Conservation (phyloP, 2,888 invertebrate species). For the Heliconius ethilla region DNA sequence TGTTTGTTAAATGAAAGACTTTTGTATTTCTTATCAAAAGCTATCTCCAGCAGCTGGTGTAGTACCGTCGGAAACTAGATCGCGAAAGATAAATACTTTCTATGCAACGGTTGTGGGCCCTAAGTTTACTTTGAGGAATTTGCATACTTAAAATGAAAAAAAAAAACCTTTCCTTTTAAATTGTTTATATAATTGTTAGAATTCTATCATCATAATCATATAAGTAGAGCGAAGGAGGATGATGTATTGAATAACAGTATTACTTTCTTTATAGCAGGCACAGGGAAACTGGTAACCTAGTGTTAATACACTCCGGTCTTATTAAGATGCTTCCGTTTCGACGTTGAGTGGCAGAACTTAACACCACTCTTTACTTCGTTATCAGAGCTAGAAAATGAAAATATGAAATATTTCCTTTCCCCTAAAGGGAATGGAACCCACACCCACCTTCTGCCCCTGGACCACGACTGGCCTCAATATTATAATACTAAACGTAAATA, state of each 20-base stretch:
- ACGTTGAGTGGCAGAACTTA: too few species aligned
- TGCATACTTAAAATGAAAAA: neutral
- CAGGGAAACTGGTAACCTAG: too few species aligned
- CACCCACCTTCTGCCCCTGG: too few species aligned
- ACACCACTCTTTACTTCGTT: too few species aligned
- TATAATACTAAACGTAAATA: neutral
- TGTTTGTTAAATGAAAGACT: neutral
- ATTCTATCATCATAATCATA: too few species aligned
- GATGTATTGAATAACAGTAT: too few species aligned
- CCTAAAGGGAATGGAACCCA: neutral
- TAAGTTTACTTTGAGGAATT: neutral
- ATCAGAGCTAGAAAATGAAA: neutral
- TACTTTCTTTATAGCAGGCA: too few species aligned
- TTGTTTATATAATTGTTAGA: too few species aligned
- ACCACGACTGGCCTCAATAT: neutral
- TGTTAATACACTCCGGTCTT: too few species aligned
- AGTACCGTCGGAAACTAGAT: neutral
- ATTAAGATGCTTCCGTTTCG: too few species aligned
- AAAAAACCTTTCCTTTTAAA: too few species aligned
- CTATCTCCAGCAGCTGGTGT: neutral
- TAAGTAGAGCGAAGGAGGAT: too few species aligned
- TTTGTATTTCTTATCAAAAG: neutral
- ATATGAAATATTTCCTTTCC: neutral
- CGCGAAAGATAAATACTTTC: conserved; percentile 1
- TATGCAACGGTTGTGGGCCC: neutral